Evolutionary conservation across 2,797 vertebrate genomes (phyloP), one percentile per base, ranked within the genome.

Genomic region (Rousettus madagascariensis): DNA sequence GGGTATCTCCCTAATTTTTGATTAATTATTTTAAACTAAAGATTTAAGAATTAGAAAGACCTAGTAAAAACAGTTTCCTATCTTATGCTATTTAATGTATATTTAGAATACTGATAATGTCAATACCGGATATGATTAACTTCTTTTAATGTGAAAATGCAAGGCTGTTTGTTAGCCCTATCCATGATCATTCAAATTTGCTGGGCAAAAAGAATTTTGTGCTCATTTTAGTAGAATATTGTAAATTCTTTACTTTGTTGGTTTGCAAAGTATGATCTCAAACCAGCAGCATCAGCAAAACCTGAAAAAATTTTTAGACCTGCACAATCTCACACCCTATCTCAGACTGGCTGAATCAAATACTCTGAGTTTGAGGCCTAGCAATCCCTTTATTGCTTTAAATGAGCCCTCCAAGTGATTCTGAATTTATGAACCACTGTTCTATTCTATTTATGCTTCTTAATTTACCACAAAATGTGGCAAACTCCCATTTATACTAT

Each of bases 191-290:
- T 57, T 63, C 19, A 82, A 28, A 83, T 87, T 80, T 91, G 9
- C 16, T 63, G 28, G 11, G 10, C 5, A 94, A 72, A 95, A 91
- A 65, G 59, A 90, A 83, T 43, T 57, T 33, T 28, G 2, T 82
- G 10, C 17, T 88, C 46, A 51, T 65, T 71, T 96, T 65, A 92
- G 55, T 74, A 92, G 17, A 85, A 87, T 88, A 46, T 13, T 57
- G 10, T n/a, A 49, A 63, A 55, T 80, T 92, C 1, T 66, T 86
- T 26, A 90, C 6, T 63, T 17, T 5, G 6, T 28, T 51, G 6
- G 2, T 96, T 86, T 89, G 15, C 9, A 77, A 93, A 80, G 24
- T 85, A 7, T 53, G 26, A 95, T 22, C 9, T 49, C 72, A 92
- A 84, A 95, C 49, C 77, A 59, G 9, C 9, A 53, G 5, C 38